A percentile compares a stretch with the other conserved stretches of the same genome.
phyloP scores from a whole-genome alignment of 1,140 invertebrate genomes.

The Babylonia areolata region DNA sequence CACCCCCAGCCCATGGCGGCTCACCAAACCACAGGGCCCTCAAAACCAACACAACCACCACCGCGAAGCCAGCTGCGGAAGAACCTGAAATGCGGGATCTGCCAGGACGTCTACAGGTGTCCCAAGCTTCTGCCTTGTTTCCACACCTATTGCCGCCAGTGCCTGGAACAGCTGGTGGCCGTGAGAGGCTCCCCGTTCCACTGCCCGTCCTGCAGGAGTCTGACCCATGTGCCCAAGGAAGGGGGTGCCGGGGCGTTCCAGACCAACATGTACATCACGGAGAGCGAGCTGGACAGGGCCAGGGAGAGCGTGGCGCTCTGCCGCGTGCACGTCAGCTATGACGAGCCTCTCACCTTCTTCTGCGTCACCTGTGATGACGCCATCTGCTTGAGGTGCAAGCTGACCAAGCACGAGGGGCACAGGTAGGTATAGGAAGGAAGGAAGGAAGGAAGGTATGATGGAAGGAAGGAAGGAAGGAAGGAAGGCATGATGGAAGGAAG shows the following conservation, averaged over 20 bases:
- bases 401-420: slow-evolving; percentile 15
- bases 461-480: too few species aligned
- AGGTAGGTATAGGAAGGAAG: background rate
- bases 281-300: background rate
- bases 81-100: background rate
- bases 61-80: background rate
- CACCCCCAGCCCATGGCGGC: background rate
- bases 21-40: too few species aligned
- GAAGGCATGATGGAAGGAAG: too few species aligned
- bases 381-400: background rate
- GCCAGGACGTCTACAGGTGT: background rate
- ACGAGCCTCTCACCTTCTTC: background rate
- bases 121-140: background rate
- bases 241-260: background rate
- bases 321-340: background rate
- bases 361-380: background rate
- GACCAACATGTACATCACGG: slow-evolving; percentile 16
- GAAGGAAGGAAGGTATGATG: too few species aligned
- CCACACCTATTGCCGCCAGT: background rate
- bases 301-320: background rate
- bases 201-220: background rate
- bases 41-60: too few species aligned
- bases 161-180: background rate
- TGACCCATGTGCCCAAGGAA: background rate
- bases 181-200: background rate